Percentiles rank a stretch among this genome's conserved stretches.
Conservation (phyloP, 2,797 vertebrate genomes). For the Benthosema pterotum region DNA sequence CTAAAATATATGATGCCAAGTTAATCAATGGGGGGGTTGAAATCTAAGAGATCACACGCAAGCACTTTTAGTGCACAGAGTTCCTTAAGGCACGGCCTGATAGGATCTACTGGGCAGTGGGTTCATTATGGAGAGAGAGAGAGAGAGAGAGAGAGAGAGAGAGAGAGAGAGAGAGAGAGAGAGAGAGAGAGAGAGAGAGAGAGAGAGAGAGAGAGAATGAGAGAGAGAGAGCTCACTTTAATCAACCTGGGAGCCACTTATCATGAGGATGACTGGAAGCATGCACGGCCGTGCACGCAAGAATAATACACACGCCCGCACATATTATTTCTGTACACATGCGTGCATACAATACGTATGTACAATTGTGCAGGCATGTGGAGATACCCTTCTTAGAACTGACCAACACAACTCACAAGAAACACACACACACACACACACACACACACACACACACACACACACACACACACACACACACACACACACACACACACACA, state of each 20-base stretch:
- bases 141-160: slow-evolving; percentile 56
- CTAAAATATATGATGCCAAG: slow-evolving; percentile 79
- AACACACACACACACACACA: slow-evolving; percentile 23
- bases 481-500: slow-evolving; percentile 16
- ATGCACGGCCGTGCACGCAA: slow-evolving; percentile 29
- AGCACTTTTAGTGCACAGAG: slow-evolving; percentile 72
- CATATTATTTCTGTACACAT: too few relatives aligned
- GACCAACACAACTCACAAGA: too few relatives aligned
- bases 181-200: slow-evolving; percentile 54
- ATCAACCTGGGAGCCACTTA: slow-evolving; percentile 78
- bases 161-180: slow-evolving; percentile 57
- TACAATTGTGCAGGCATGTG: too few relatives aligned
- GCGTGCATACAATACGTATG: too few relatives aligned
- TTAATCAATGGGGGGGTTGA: slow-evolving; percentile 77
- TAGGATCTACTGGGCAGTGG: slow-evolving; percentile 76
- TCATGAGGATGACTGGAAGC: slow-evolving; percentile 64
- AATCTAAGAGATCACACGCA: slow-evolving; percentile 73
- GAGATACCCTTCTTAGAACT: too few relatives aligned
- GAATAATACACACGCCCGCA: too few relatives aligned
- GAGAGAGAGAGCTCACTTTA: slow-evolving; percentile 71
- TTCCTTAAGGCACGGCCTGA: slow-evolving; percentile 76
- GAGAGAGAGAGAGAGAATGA: slow-evolving; percentile 58
- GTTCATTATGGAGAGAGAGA: slow-evolving; percentile 74
- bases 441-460: slow-evolving; percentile 17
- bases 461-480: slow-evolving; percentile 6